These are phyloP conservation scores for Epistrophella euchroma DNA, from an alignment of 2,888 invertebrate genomes.

Conservation along the genomic window DNA sequence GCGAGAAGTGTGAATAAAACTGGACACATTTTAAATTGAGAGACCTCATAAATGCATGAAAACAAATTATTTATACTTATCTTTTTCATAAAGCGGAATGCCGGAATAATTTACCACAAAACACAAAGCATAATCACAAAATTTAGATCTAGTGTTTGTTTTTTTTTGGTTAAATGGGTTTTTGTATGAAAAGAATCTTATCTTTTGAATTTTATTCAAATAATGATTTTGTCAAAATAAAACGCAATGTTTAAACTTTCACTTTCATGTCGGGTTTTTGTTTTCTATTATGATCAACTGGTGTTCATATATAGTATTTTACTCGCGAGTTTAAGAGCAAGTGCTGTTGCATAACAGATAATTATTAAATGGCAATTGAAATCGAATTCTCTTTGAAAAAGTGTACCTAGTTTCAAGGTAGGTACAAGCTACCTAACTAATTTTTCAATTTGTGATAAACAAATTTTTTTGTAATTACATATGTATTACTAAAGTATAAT, in stretches of 20 bases:
- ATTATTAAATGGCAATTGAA: not conserved
- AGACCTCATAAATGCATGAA: conserved; percentile 30
- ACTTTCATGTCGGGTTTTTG: conserved; percentile 49
- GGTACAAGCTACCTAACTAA: no score
- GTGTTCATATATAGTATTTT: conserved; percentile 1
- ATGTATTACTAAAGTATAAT: no score
- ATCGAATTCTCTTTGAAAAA: conserved; percentile 29
- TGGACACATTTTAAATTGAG: conserved; percentile 5
- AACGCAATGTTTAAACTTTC: conserved; percentile 47
- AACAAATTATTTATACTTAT: conserved; percentile 49
- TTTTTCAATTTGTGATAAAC: no score
- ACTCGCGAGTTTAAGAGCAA: conserved; percentile 9
- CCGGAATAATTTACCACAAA: conserved; percentile 3
- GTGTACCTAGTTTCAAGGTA: not conserved
- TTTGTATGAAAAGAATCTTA: not conserved
- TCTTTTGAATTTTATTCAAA: not conserved
- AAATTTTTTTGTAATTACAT: no score
- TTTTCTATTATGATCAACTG: conserved; percentile 38
- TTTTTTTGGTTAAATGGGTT: not conserved
- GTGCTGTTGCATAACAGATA: conserved; percentile 50
- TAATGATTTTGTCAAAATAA: conserved; percentile 6
- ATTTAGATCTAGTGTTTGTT: not conserved
- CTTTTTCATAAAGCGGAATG: conserved; percentile 42
- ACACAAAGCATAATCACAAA: conserved; percentile 2
- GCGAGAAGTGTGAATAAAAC: not conserved